Base-by-base conservation (phyloP, 2,113 vertebrate species). In the Pyrgilauda ruficollis region DNA sequence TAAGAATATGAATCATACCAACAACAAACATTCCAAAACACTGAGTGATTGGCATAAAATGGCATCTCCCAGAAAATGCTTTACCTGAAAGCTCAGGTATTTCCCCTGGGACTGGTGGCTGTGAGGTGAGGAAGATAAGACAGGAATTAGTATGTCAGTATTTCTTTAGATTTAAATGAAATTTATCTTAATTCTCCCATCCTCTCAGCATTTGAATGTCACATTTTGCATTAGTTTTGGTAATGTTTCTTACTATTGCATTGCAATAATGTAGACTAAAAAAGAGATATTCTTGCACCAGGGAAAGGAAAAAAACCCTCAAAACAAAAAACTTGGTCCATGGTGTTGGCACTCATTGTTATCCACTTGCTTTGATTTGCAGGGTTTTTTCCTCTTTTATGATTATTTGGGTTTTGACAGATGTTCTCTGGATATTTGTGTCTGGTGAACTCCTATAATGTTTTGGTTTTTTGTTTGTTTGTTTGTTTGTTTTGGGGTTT, bases 311-410 rank as follows among this genome's bases (percentile, higher is more conserved):
- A 15, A 28, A 33, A 35, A 19, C 7, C 1, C 17, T 4, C 8
- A 20, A 55, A 46, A 2, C 58, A 63, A 55, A 73, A 37, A 3
- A 14, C 14, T 17, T 79, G 13, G 1, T 85, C 28, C 8, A 41
- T 49, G 15, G 4, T 24, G 2, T 10, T 47, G 14, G 6, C 20
- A 37, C 6, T 59, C 46, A 9, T 0, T 1, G 18, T 59, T 15
- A 30, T 0, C 4, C 2, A 50, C 31, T 63, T 82, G 6, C 7
- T 84, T 87, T 63, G 24, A 17, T 8, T 53, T 59, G 73, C 43
- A 46, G 8, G 2, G 12, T 1, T 13, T 44, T 19, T 20, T 17
- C 15, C 13, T 14, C 6, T 83, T 31, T 73, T 37, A 37, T 56
- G 33, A 41, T 59, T 75, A 19, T 33, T 59, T 55, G 4, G 15